Evolutionary conservation across 2,888 invertebrate genomes (phyloP).

Genomic region (Odiellus spinosus): DNA sequence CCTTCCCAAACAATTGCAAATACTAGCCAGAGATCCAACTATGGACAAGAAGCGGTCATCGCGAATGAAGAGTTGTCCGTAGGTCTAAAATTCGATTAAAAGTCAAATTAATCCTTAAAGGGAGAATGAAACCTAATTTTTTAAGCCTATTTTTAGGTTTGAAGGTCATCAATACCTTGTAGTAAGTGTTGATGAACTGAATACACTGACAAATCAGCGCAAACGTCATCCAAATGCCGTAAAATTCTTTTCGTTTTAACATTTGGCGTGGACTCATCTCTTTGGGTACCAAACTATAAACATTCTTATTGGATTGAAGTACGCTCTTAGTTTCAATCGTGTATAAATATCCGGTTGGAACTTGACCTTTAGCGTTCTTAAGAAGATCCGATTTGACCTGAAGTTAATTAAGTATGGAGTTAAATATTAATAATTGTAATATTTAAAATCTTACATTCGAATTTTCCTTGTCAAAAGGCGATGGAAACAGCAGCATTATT

Average conservation of each 20-base stretch:
- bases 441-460: no score
- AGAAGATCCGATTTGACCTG: background rate
- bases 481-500: slow-evolving; percentile 20
- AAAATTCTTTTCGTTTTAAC: slow-evolving; percentile 25
- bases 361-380: slow-evolving; percentile 8
- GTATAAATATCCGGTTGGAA: background rate
- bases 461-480: slow-evolving; percentile 4
- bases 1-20: slow-evolving; percentile 34
- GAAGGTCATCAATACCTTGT: slow-evolving; percentile 24
- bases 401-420: no score
- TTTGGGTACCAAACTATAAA: no score
- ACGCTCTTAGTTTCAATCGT: no score
- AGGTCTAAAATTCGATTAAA: slow-evolving; percentile 26
- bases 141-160: background rate
- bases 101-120: background rate
- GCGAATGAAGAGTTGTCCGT: slow-evolving; percentile 31
- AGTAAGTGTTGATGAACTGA: slow-evolving; percentile 29
- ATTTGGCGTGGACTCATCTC: slow-evolving; percentile 15
- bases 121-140: background rate
- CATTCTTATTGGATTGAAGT: no score
- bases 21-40: slow-evolving; percentile 33
- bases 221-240: slow-evolving; percentile 28
- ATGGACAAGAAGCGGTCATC: slow-evolving; percentile 35
- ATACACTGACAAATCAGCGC: slow-evolving; percentile 26
- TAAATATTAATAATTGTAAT: no score